These are phyloP conservation scores for Numenius arquata DNA, from an alignment of 2,113 vertebrate species.

Conservation along the genomic window DNA sequence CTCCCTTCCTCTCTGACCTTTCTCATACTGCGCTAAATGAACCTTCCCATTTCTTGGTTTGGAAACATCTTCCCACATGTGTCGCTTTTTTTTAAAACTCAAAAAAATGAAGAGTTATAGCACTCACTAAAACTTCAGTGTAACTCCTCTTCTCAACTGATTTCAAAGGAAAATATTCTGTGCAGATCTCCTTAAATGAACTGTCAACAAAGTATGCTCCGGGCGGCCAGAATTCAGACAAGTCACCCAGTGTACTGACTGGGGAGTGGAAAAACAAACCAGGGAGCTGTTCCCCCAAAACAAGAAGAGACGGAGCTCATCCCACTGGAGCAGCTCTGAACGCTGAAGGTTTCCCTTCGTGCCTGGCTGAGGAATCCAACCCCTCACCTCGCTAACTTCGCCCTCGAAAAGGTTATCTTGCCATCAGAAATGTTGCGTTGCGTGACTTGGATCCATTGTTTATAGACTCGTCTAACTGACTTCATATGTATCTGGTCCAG, in stretches of 20 bases:
- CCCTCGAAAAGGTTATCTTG: constrained; percentile 70
- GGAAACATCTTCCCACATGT: constrained; percentile 25
- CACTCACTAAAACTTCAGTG: constrained; percentile 1
- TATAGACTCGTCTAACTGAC: constrained; percentile 73
- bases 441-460: constrained; percentile 76
- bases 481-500: constrained; percentile 77
- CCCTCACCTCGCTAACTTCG: constrained; percentile 44
- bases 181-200: constrained; percentile 59
- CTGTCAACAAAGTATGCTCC: constrained; percentile 46
- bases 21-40: neutral
- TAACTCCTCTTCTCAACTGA: constrained; percentile 18
- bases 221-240: neutral
- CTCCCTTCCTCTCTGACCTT: constrained; percentile 36
- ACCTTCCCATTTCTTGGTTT: constrained; percentile 20
- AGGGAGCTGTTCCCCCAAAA: neutral
- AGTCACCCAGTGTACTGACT: neutral
- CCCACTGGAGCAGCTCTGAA: neutral
- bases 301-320: neutral
- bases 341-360: neutral
- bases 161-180: constrained; percentile 52
- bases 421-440: constrained; percentile 72
- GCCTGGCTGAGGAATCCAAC: constrained; percentile 54
- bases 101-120: neutral
- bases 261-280: constrained; percentile 38
- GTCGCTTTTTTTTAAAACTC: neutral